A percentile compares a stretch with the other conserved stretches of the same genome.
Conservation (phyloP, 2,888 invertebrate species). For the Mythimna loreyi region DNA sequence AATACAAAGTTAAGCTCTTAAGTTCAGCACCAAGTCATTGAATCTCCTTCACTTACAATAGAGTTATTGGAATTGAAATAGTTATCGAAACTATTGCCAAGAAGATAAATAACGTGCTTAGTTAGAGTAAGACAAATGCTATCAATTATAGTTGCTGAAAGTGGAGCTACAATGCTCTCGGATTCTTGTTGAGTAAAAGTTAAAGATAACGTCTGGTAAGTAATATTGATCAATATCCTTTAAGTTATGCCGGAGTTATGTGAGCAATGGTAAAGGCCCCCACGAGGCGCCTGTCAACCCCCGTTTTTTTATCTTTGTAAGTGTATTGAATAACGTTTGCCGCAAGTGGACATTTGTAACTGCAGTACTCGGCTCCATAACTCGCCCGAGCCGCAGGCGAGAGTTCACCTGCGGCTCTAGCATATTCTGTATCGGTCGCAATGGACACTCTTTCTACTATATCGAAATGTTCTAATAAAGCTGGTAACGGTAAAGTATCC, state of each 20-base stretch:
- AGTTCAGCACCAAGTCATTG: slow-evolving; percentile 51
- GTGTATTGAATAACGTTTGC: too few relatives aligned
- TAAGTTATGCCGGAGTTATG: slow-evolving; percentile 3
- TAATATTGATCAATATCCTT: slow-evolving; percentile 32
- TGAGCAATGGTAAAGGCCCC: background rate
- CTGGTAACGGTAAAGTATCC: too few relatives aligned
- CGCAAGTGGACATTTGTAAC: too few relatives aligned
- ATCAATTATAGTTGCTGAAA: slow-evolving; percentile 50
- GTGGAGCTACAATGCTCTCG: slow-evolving; percentile 31
- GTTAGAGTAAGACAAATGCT: slow-evolving; percentile 56
- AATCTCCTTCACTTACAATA: slow-evolving; percentile 59
- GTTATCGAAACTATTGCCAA: slow-evolving; percentile 64
- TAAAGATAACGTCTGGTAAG: slow-evolving; percentile 39
- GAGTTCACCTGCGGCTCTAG: too few relatives aligned
- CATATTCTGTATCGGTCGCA: too few relatives aligned
- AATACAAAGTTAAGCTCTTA: slow-evolving; percentile 36
- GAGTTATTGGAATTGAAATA: slow-evolving; percentile 66
- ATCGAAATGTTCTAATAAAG: too few relatives aligned
- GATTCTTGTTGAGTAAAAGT: slow-evolving; percentile 44
- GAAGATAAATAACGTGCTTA: slow-evolving; percentile 64
- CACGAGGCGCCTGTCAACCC: too few relatives aligned
- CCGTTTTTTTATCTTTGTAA: too few relatives aligned
- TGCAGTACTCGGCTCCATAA: too few relatives aligned
- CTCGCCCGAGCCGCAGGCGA: too few relatives aligned
- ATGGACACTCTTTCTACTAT: too few relatives aligned